Evolutionary conservation across 2,797 vertebrate genomes (phyloP), one percentile per base, ranked within the genome.

Genomic region (Dromococcyx pavoninus): DNA sequence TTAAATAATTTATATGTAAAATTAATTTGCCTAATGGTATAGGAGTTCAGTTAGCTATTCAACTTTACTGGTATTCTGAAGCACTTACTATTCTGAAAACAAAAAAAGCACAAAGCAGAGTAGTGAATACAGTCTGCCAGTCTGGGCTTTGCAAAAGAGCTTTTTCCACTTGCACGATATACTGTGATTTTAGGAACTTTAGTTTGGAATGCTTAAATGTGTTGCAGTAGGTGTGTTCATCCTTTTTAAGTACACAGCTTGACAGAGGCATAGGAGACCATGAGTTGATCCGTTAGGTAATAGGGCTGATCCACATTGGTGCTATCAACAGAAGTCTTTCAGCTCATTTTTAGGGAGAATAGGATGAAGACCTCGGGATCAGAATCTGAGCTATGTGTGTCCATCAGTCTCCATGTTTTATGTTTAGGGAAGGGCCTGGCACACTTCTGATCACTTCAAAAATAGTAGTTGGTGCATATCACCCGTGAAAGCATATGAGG

Each of bases 1-100:
- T 91, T 97, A 97, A 97, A 97, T 97, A 97, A 97, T 97, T 97
- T 96, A 97, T 95, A 92, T 79, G 56, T 86, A 95, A 97, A 97
- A 97, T 97, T 97, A 97, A 96, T 97, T 96, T 93, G n/a, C 44
- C 53, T 79, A 84, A 89, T 76, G 46, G 11, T 85, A 82, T 33
- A 84, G 70, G 53, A 82, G 33, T 58, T 94, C 74, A 65, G 56
- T 91, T 90, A 92, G 37, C 51, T 91, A 28, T 48, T 78, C 85
- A 95, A 93, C 71, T 95, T 82, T 33, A 89, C 84, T 91, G 91
- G 65, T 92, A 75, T 94, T 96, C 91, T 50, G 93, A 95, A 97
- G 76, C 53, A 43, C 25, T 93, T 84, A 56, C 17, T 74, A 37
- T 50, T 51, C 24, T 54, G 23, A 13, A 32, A 30, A 43, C 71